phyloP scores from a whole-genome alignment of 2,888 invertebrate genomes.

The Drepanosiphum platanoidis region DNA sequence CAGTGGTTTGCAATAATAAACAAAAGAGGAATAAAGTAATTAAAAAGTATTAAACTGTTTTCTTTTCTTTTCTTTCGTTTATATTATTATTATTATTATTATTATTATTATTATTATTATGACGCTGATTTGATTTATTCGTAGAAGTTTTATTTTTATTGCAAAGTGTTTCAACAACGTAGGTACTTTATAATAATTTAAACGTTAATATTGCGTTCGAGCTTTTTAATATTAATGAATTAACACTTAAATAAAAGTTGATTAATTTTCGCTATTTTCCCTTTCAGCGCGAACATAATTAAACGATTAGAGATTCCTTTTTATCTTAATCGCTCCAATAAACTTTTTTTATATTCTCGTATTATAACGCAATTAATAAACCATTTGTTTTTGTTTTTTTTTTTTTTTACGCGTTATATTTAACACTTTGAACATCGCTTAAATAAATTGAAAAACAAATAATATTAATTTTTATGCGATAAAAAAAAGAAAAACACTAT shows the following conservation, averaged over 20 bases:
- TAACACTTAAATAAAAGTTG: constrained; percentile 18
- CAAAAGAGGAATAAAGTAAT: neutral
- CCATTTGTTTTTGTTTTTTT: neutral
- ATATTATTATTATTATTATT: too few species aligned
- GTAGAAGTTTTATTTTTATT: neutral
- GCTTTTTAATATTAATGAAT: constrained; percentile 23
- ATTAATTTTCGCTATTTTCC: constrained; percentile 24
- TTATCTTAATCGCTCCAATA: constrained; percentile 1
- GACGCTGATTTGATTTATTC: constrained; percentile 9
- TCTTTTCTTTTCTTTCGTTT: neutral
- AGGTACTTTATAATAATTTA: constrained; percentile 4
- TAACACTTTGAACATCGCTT: neutral
- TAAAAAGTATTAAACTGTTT: constrained; percentile 8
- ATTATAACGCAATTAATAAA: constrained; percentile 5
- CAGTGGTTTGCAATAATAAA: neutral
- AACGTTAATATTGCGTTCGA: neutral
- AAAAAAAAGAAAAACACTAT: neutral
- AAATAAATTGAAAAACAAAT: neutral
- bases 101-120: too few species aligned
- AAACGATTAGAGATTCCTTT: constrained; percentile 1
- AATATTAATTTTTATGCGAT: neutral
- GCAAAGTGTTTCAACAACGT: neutral
- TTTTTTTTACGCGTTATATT: neutral
- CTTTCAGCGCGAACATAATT: neutral
- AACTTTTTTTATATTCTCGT: neutral